Conservation (phyloP, 2,113 vertebrate species). For the Lycocorax pyrrhopterus region DNA sequence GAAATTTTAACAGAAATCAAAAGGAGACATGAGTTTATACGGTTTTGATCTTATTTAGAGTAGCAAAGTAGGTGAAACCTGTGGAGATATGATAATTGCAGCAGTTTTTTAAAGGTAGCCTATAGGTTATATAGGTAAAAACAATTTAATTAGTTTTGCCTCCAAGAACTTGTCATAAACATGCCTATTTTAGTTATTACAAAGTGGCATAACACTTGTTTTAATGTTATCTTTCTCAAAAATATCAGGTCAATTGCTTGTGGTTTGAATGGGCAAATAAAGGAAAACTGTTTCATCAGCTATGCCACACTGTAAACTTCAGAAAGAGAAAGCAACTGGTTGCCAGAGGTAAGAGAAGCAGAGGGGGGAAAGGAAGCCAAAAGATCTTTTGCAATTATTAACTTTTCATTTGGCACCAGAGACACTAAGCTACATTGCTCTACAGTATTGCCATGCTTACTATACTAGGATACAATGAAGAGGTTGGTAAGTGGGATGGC, state of each 20-base stretch:
- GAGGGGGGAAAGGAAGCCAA: neutral
- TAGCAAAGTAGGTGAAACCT: neutral
- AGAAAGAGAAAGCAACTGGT: neutral
- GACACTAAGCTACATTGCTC: neutral
- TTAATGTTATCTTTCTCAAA: neutral
- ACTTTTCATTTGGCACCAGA: neutral
- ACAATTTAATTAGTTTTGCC: neutral
- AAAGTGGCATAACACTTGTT: neutral
- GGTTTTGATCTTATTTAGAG: neutral
- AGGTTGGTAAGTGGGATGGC: neutral
- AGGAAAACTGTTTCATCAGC: neutral
- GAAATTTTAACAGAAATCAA: neutral
- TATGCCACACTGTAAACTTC: neutral
- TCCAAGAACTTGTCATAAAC: neutral
- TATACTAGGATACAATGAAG: neutral
- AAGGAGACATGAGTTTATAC: neutral
- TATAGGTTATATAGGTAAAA: neutral
- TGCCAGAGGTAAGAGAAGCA: neutral
- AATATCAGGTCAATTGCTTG: neutral
- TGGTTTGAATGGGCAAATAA: neutral
- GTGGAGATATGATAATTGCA: neutral
- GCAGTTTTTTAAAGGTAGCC: neutral
- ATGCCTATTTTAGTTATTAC: neutral
- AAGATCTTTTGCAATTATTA: neutral
- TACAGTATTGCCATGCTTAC: no score